Percentiles rank a stretch among this genome's conserved stretches.
Evolutionary conservation across 1,140 invertebrate species (phyloP).

Genomic region (Helicoverpa armigera): DNA sequence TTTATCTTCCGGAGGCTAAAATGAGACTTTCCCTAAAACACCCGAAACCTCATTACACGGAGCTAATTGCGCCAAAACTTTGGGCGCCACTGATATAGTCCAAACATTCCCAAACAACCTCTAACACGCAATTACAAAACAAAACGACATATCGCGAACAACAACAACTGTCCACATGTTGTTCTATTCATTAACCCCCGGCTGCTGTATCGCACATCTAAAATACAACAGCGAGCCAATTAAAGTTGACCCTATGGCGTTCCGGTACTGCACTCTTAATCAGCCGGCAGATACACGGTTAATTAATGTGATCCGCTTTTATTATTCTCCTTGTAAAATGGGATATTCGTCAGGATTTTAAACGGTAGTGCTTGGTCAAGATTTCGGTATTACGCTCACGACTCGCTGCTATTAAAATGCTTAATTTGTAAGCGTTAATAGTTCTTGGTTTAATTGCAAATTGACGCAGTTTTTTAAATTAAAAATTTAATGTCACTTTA

Average conservation of each 20-base stretch:
- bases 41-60: constrained; percentile 37
- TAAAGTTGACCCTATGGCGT: constrained; percentile 80
- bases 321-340: constrained; percentile 69
- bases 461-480: too few species aligned
- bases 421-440: background rate
- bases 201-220: constrained; percentile 77
- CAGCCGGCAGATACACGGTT: constrained; percentile 77
- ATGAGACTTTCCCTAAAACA: constrained; percentile 15
- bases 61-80: constrained; percentile 43
- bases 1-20: background rate
- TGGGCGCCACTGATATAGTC: constrained; percentile 29
- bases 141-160: constrained; percentile 69
- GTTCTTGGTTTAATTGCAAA: too few species aligned
- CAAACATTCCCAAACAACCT: constrained; percentile 49
- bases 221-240: constrained; percentile 77
- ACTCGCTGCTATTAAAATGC: constrained; percentile 23
- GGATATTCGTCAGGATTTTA: constrained; percentile 57
- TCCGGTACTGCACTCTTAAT: constrained; percentile 82
- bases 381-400: constrained; percentile 10
- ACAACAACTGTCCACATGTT: constrained; percentile 77
- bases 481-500: too few species aligned
- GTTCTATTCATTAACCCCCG: constrained; percentile 80
- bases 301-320: constrained; percentile 81
- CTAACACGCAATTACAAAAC: constrained; percentile 70
- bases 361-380: constrained; percentile 32